Evolutionary conservation across 2,797 vertebrate genomes (phyloP), one percentile per base, ranked within the genome.

Genomic region (Eospalax fontanierii): DNA sequence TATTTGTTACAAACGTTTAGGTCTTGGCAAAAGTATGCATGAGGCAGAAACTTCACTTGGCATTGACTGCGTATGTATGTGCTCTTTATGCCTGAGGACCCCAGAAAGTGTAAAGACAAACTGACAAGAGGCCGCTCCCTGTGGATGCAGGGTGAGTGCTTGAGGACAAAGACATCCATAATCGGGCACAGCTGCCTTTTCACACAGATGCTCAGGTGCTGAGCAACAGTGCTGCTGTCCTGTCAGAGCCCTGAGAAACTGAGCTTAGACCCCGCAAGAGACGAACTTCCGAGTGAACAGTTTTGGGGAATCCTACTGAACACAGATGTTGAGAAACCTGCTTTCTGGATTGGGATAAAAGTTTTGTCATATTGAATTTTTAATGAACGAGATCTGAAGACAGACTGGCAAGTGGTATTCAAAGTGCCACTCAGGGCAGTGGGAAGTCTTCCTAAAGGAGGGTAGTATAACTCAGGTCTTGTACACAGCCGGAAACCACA

Each of bases 261-360:
- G 5, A 18, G 71, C 46, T 65, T 35, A 35, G 15, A 50, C 24
- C 65, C 19, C 74, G 5, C 6, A 35, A 71, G 24, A 21, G 40
- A n/a, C 40, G n/a, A 0, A 10, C 16, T 12, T 65, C 57, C 68
- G 57, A 81, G 12, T 33, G 66, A n/a, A 65, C 18, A 59, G 7
- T 57, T 66, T 24, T 30, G 7, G 33, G 6, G 8, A 57, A 88
- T 73, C 8, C 70, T 24, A 54, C 30, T 8, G 14, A 75, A 89
- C 46, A 86, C 11, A 68, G 40, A 90, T 21, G 14, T 1, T 43
- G 22, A 93, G 61, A 92, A 81, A 92, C n/a, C 8, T 14, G 35
- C 61, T 82, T 33, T 61, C n/a, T 50, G 59, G 26, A 86, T 54
- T 57, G 28, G 70, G 90, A 61, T 87, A 79, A 89, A 79, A 90